Evolutionary conservation across 2,113 vertebrate species (phyloP).

Genomic region (Crotalus horridus): DNA sequence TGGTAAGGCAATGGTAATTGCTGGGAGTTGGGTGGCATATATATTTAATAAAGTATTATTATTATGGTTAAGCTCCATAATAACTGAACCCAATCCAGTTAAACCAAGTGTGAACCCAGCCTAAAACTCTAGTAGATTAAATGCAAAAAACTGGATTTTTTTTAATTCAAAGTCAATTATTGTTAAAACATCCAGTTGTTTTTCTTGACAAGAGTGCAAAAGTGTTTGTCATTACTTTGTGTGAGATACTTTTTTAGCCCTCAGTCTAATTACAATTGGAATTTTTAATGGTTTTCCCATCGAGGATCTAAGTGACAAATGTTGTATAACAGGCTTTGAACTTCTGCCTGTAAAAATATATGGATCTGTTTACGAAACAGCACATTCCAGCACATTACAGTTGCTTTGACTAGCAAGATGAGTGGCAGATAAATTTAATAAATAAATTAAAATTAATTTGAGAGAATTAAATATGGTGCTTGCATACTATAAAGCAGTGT

Average conservation of each 20-base stretch:
- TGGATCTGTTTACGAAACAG: background rate
- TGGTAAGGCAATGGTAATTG: background rate
- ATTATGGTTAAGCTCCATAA: background rate
- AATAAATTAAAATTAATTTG: background rate
- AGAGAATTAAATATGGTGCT: background rate
- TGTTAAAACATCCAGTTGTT: background rate
- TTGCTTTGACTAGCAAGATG: background rate
- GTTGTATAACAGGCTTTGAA: background rate
- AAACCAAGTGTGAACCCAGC: background rate
- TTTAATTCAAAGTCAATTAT: background rate
- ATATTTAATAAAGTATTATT: background rate
- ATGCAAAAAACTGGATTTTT: background rate
- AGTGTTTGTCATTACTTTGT: background rate
- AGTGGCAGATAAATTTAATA: background rate
- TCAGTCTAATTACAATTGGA: background rate
- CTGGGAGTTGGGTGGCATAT: background rate
- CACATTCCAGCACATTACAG: background rate
- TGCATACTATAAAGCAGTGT: background rate
- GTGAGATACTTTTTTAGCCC: background rate
- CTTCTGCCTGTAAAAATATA: background rate
- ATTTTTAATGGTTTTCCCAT: background rate
- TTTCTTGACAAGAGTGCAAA: background rate
- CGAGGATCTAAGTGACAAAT: background rate
- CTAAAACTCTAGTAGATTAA: background rate
- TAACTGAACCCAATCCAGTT: background rate